Evolutionary conservation across 37 sponge, comb jelly and placozoan genomes (phyloP).

Genomic region (Bolinopsis microptera): DNA sequence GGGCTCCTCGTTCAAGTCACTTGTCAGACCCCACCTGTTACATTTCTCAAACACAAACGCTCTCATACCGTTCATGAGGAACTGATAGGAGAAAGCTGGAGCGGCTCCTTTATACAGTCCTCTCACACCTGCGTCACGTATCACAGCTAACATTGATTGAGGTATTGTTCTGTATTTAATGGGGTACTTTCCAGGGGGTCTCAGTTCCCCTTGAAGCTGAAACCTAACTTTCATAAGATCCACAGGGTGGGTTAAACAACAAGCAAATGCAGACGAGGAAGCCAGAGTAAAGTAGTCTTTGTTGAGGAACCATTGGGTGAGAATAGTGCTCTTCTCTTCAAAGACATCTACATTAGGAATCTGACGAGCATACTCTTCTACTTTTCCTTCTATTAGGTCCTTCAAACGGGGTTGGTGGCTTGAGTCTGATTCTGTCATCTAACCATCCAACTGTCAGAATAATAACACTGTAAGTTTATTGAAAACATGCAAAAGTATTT

Average conservation of each 20-base stretch:
- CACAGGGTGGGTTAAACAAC: background rate
- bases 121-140: background rate
- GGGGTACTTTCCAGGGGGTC: slow-evolving; percentile 17
- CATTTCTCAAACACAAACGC: slow-evolving; percentile 35
- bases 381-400: background rate
- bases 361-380: background rate
- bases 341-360: background rate
- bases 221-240: slow-evolving; percentile 22
- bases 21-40: background rate
- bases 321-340: background rate
- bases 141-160: background rate
- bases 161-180: background rate
- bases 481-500: too few relatives aligned
- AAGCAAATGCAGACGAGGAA: background rate
- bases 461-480: too few relatives aligned
- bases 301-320: background rate
- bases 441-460: too few relatives aligned
- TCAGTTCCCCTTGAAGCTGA: slow-evolving; percentile 27
- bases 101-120: background rate
- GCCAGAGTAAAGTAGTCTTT: background rate
- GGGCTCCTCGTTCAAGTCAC: slow-evolving; percentile 30
- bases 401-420: background rate
- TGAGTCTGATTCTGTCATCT: background rate
- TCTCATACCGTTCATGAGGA: background rate
- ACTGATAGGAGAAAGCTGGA: background rate